These are phyloP conservation scores for Calyptommatus sinebrachiatus DNA, from an alignment of 2,113 vertebrate genomes.

Conservation along the genomic window DNA sequence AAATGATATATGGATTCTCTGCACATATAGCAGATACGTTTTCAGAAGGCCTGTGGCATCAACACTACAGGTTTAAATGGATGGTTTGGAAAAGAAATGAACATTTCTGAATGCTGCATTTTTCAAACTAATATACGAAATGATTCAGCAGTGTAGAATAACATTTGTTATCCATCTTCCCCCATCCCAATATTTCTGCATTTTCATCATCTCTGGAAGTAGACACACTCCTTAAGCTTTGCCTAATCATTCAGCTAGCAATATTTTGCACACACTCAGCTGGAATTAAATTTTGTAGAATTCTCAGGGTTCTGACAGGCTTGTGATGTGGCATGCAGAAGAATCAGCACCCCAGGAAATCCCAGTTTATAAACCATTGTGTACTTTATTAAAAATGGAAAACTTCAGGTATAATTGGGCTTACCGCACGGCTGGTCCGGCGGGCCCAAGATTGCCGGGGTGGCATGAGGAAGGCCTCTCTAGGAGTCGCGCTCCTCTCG, in stretches of 20 bases:
- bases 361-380: neutral
- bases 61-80: constrained; percentile 27
- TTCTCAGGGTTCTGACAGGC: neutral
- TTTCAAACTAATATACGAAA: constrained; percentile 14
- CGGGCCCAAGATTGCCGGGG: too few relatives aligned
- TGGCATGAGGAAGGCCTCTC: too few relatives aligned
- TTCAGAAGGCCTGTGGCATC: constrained; percentile 23
- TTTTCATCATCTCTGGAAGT: constrained; percentile 19
- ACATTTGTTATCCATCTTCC: constrained; percentile 15
- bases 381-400: too few relatives aligned
- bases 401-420: too few relatives aligned
- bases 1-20: constrained; percentile 35
- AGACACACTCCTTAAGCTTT: neutral
- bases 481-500: too few relatives aligned
- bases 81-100: constrained; percentile 44
- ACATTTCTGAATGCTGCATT: constrained; percentile 18
- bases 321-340: neutral
- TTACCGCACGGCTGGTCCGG: too few relatives aligned
- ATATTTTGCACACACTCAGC: neutral
- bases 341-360: neutral
- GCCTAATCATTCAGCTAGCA: constrained; percentile 8
- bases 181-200: constrained; percentile 9
- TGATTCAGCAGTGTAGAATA: constrained; percentile 28
- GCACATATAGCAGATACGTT: constrained; percentile 8
- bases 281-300: neutral